Conservation (phyloP, 35 echinoderm and acorn worm species). For the Nesometra sesokonis region DNA sequence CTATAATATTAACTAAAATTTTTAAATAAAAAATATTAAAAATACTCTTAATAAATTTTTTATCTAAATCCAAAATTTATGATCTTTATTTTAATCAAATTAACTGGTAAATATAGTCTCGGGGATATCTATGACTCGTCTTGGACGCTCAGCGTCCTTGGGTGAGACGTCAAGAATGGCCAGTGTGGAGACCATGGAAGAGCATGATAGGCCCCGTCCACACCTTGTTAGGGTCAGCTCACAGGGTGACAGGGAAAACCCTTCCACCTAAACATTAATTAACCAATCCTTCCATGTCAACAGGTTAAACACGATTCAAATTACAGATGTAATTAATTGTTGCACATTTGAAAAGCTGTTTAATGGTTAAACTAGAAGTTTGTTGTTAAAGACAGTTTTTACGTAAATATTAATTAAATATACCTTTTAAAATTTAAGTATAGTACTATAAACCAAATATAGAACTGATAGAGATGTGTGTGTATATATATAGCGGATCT, state of each 20-base stretch:
- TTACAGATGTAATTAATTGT: not conserved
- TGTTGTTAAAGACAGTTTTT: too few relatives aligned
- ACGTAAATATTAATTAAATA: too few relatives aligned
- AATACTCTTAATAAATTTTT: too few relatives aligned
- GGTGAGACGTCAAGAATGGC: not conserved
- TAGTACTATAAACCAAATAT: not conserved
- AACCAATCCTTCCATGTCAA: not conserved
- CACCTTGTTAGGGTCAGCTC: not conserved
- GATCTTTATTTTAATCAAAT: too few relatives aligned
- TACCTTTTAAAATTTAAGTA: not conserved
- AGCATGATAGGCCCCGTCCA: not conserved
- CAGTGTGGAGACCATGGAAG: not conserved
- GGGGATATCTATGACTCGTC: not conserved
- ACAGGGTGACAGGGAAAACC: not conserved
- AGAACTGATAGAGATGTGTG: too few relatives aligned
- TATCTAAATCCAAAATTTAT: too few relatives aligned
- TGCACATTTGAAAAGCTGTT: not conserved
- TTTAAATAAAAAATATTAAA: too few relatives aligned
- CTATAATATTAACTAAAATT: too few relatives aligned
- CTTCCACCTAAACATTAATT: not conserved
- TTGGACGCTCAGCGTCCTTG: not conserved
- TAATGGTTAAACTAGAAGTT: not conserved
- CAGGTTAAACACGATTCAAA: too few relatives aligned
- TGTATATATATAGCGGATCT: too few relatives aligned
- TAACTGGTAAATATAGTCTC: not conserved